These are phyloP conservation scores for Tipula confusa DNA, from an alignment of 2,888 invertebrate species.

Conservation along the genomic window DNA sequence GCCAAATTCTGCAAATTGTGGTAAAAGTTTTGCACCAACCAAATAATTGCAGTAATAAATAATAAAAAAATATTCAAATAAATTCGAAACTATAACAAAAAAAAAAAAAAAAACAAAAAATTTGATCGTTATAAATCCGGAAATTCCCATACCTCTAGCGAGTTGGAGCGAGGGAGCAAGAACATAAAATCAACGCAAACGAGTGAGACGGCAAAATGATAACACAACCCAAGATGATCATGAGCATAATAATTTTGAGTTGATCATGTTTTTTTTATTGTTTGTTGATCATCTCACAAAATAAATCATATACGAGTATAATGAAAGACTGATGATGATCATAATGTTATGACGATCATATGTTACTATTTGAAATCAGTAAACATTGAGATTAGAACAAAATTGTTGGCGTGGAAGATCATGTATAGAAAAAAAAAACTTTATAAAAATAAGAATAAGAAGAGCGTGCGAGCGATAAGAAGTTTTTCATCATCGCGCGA, in stretches of 20 bases:
- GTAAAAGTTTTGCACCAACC: neutral
- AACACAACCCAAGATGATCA: neutral
- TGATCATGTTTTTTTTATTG: neutral
- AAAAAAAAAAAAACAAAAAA: neutral
- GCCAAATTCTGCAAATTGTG: too few relatives aligned
- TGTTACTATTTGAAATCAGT: too few relatives aligned
- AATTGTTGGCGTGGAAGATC: too few relatives aligned
- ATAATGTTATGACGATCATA: neutral
- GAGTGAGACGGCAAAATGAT: neutral
- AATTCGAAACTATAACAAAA: too few relatives aligned
- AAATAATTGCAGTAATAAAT: neutral
- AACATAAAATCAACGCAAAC: too few relatives aligned
- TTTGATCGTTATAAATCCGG: neutral
- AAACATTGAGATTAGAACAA: too few relatives aligned
- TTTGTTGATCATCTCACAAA: neutral
- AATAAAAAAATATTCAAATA: neutral
- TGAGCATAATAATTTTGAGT: neutral
- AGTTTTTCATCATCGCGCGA: neutral
- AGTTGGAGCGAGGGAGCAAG: neutral
- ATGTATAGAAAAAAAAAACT: neutral
- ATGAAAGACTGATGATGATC: neutral
- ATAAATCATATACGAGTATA: neutral
- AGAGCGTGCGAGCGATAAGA: neutral
- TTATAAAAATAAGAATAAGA: neutral
- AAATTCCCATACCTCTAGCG: neutral